Base-by-base conservation (phyloP, 2,888 invertebrate genomes). In the Acrobasis repandana region DNA sequence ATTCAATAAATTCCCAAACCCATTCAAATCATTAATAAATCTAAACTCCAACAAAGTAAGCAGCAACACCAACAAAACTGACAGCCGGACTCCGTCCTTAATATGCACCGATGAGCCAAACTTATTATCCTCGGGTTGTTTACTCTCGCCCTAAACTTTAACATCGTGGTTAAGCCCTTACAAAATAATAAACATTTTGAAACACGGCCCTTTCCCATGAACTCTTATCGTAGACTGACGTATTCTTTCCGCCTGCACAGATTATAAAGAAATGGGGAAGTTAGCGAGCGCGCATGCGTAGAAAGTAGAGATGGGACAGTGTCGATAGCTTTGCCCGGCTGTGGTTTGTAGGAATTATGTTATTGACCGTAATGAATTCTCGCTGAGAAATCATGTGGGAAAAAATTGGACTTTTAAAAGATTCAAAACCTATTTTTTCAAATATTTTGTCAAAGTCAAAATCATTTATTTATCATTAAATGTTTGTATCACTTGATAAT, bases 211-310 rank as follows among this genome's bases (percentile, higher is more conserved):
- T 8, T 11, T 54, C 1, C 11, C 1, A 11, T 16, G 54, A 14
- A 43, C 0, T 47, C 14, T 5, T 8, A 16, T 20, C 43, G 5
- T 4, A 20, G 20, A 59, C 43, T 51, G 59, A 36, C n/a, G 16
- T 10, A 10, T 28, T 18, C 14, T 5, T 20, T 43, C 43, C 28
- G 59, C 1, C 20, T 14, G 43, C 43, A n/a, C n/a, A 28, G 20
- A 38, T 51, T 43, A 43, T 59, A 51, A 43, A 59, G 43, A 51
- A 15, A 43, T 14, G 11, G 14, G 10, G 5, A 6, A 28, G 14
- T 43, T 15, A 28, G 1, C 14, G 65, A 28, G 1, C 14, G 65
- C 84, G 85, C 86, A 79, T 82, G 86, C 79, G 86, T 65, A 1
- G 48, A 49, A 15, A 62, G 15, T 72, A 82, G 78, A 65, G 79